Percentiles rank a stretch among this genome's conserved stretches.
Evolutionary conservation across 64 coral and sea anemone species (phyloP).

Genomic region (Actinia tenebrosa): DNA sequence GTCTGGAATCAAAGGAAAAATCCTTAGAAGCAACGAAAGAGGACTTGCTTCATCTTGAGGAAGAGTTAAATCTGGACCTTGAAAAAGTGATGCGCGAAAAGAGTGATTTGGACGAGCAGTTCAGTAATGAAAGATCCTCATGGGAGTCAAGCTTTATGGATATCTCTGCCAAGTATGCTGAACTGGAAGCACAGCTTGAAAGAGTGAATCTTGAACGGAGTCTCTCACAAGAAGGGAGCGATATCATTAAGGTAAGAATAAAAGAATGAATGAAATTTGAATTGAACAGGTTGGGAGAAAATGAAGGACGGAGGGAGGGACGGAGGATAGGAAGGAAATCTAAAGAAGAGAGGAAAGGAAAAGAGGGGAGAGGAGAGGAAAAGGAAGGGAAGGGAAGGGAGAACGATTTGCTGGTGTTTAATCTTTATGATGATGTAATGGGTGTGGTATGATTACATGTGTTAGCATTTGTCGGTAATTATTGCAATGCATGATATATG

Average conservation of each 20-base stretch:
- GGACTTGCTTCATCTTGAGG: not conserved
- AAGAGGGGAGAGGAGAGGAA: too few species aligned
- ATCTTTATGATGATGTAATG: too few species aligned
- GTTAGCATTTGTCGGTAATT: too few species aligned
- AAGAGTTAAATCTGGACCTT: slow-evolving; percentile 28
- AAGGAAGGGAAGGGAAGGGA: too few species aligned
- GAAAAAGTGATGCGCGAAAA: slow-evolving; percentile 14
- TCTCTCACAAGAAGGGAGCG: not conserved
- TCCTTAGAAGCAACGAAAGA: not conserved
- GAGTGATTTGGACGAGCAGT: not conserved
- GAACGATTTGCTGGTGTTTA: too few species aligned
- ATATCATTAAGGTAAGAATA: slow-evolving; percentile 1
- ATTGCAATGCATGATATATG: too few species aligned
- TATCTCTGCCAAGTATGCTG: slow-evolving; percentile 22
- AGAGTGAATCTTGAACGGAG: not conserved
- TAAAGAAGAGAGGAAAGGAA: too few species aligned
- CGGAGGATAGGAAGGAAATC: too few species aligned
- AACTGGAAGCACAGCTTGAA: slow-evolving; percentile 26
- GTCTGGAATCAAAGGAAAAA: not conserved
- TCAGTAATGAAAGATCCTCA: not conserved
- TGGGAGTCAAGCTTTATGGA: slow-evolving; percentile 25
- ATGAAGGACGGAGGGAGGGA: not conserved
- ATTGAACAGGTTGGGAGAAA: not conserved
- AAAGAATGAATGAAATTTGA: too few species aligned
- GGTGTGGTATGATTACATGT: too few species aligned